Evolutionary conservation across 2,797 vertebrate species (phyloP), one percentile per base, ranked within the genome.

Genomic region (Vultur gryphus): DNA sequence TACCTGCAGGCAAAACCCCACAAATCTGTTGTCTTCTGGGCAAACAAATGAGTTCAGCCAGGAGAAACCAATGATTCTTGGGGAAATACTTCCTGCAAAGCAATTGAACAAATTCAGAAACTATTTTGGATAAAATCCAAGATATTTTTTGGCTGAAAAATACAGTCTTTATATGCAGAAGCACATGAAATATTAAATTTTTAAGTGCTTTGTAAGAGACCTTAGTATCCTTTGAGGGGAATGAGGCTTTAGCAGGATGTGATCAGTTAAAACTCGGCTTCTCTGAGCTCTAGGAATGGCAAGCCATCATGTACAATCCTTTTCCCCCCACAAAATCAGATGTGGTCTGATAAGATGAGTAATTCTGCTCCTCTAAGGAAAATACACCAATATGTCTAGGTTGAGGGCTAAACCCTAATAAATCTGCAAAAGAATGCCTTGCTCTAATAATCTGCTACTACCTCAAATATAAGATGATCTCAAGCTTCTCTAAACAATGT

Each of bases 291-390:
- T n/a, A 46, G 21, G 11, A 75, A 39, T 31, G 29, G 41, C 16
- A 52, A 59, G 16, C 12, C 6, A 13, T 85, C 11, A 25, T 15
- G 33, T 80, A 23, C 9, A 58, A 16, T 48, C 26, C 4, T 66
- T 43, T 55, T 7, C 1, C 5, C 16, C 7, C 7, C 6, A 2
- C 1, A 8, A 70, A 49, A 65, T 49, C 4, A 4, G 13, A 15
- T 54, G 19, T 13, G 6, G 4, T 43, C 14, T 66, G 48, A 49
- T 11, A 78, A 41, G 23, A 41, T 29, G 39, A 3, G 8, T 58
- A 44, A 33, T 62, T 49, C 7, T 83, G 9, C 67, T 89, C 16
- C 13, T 55, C 4, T 31, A 41, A 67, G 12, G 37, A 57, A 44
- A 72, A 49, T 28, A 35, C 3, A 14, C 13, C 14, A 33, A 7